These are phyloP conservation scores for Xenopus borealis DNA, from an alignment of 2,113 vertebrate genomes.

Conservation along the genomic window DNA sequence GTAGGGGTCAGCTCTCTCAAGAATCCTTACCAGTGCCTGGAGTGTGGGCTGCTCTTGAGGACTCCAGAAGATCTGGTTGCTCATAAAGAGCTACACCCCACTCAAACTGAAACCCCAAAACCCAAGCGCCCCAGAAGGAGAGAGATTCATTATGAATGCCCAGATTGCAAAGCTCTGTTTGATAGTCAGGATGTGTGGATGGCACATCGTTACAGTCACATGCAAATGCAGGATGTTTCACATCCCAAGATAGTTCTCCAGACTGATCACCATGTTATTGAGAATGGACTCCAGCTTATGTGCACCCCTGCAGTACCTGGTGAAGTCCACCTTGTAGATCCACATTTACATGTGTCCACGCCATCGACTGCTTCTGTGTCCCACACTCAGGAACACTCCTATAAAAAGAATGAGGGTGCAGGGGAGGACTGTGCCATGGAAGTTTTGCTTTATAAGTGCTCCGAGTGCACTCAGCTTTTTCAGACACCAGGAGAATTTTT, in stretches of 20 bases:
- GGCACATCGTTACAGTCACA: conserved; percentile 72
- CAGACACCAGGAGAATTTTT: conserved; percentile 59
- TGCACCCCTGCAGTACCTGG: conserved; percentile 49
- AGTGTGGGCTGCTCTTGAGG: conserved; percentile 62
- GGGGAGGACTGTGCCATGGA: conserved; percentile 58
- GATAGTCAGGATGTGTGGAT: conserved; percentile 78
- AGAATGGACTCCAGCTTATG: conserved; percentile 26
- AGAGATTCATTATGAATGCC: conserved; percentile 74
- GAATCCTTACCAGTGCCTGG: conserved; percentile 62
- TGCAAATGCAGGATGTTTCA: conserved; percentile 47
- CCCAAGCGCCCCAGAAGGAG: conserved; percentile 44
- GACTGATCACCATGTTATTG: conserved; percentile 11
- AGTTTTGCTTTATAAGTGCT: conserved; percentile 65
- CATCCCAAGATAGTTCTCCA: conserved; percentile 40
- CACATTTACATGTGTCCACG: conserved; percentile 23
- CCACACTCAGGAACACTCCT: conserved; percentile 56
- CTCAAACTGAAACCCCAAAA: conserved; percentile 35
- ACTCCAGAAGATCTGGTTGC: conserved; percentile 58
- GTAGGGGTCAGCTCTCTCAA: conserved; percentile 55
- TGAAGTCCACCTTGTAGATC: conserved; percentile 47
- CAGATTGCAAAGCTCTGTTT: conserved; percentile 82
- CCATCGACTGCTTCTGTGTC: not conserved
- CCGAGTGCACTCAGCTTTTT: conserved; percentile 63
- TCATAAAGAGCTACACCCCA: conserved; percentile 60
- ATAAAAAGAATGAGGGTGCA: conserved; percentile 55